Evolutionary conservation across 2,797 vertebrate genomes (phyloP), one percentile per base, ranked within the genome.

Genomic region (Lagorchestes hirsutus): DNA sequence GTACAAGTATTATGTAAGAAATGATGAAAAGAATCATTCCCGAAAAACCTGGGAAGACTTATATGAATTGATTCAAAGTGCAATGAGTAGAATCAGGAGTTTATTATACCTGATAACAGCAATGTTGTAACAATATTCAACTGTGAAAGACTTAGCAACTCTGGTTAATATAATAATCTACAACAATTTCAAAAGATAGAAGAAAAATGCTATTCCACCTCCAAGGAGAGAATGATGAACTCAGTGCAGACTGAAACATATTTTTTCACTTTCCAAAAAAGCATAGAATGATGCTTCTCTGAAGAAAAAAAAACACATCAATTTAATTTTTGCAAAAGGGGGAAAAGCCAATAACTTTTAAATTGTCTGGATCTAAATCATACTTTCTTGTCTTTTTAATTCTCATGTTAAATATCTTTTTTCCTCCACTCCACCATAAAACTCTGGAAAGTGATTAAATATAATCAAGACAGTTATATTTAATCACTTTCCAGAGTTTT

Each of bases 401-500:
- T 31, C 67, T 57, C 58, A 11, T 95, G 18, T 87, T 58, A 92
- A 94, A 28, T 82, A 82, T 8, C 55, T 0, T 34, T 55, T 0
- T 34, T 54, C 6, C 10, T 87, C 31, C 10, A 90, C 95, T 52
- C 34, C 46, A 46, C 46, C 46, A 46, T 46, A 46, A 46, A 46
- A 46, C 46, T 46, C 46, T 46, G 46, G 46, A 46, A 46, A 46
- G 46, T 46, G 1, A 46, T 46, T 46, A 92, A 93, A 91, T 56
- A 54, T 0, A 29, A 93, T 92, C 87, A 31, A 52, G 18, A 93
- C 12, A 91, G 14, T 54, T 34, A 28, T 91, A 22, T 2, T 67
- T 55, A 87, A 91, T 93, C 96, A 27, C 93, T 58, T 96, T 95
- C 62, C 40, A 58, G 58, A 28, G 10, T 28, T 82, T 46, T n/a